Percentiles rank a stretch among this genome's conserved stretches.
Conservation (phyloP, 2,797 vertebrate genomes). For the Coilia nasus region DNA sequence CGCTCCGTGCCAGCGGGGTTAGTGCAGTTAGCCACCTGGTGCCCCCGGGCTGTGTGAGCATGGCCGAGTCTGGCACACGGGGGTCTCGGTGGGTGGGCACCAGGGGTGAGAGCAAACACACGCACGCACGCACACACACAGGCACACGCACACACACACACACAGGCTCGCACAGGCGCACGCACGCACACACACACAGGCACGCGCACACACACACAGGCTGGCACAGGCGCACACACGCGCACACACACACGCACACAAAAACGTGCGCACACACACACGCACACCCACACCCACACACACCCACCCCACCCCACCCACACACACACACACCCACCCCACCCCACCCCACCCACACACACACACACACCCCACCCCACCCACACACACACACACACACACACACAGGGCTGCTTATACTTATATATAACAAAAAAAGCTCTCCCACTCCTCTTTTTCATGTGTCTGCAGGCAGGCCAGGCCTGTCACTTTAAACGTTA, state of each 20-base stretch:
- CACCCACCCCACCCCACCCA: too few relatives aligned
- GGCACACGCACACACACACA: not conserved
- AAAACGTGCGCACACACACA: not conserved
- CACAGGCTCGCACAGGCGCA: too few relatives aligned
- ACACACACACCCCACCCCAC: too few relatives aligned
- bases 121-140: not conserved
- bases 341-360: not conserved
- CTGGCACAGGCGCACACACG: too few relatives aligned
- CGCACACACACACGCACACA: too few relatives aligned
- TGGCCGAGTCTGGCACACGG: constrained; percentile 34
- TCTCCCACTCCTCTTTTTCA: too few relatives aligned
- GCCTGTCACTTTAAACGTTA: not conserved
- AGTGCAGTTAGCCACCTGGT: not conserved
- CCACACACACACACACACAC: too few relatives aligned
- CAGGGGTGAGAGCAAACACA: not conserved
- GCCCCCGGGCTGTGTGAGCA: constrained; percentile 30
- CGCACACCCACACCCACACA: not conserved
- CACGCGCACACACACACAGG: too few relatives aligned
- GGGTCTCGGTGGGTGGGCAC: constrained; percentile 22
- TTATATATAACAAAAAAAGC: too few relatives aligned
- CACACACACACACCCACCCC: too few relatives aligned
- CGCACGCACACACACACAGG: too few relatives aligned
- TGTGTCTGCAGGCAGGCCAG: not conserved
- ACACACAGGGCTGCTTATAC: not conserved
- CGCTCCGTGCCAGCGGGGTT: constrained; percentile 23